phyloP scores from a whole-genome alignment of 2,113 vertebrate species.

The Dolichallabes microphthalmus region DNA sequence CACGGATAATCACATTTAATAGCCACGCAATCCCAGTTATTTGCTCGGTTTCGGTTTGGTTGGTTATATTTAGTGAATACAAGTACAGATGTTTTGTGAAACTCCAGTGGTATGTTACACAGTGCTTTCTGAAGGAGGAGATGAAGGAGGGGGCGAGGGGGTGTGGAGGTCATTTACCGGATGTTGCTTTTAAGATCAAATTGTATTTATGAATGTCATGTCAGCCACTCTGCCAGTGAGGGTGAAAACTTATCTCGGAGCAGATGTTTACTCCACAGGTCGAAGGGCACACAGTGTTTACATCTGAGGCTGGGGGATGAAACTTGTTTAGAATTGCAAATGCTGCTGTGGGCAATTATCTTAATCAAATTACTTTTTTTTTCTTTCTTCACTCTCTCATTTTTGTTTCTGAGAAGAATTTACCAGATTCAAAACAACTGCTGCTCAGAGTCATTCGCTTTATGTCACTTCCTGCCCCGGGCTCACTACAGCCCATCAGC shows the following conservation, averaged over 20 bases:
- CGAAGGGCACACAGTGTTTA: constrained; percentile 73
- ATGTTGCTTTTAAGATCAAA: constrained; percentile 70
- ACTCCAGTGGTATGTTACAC: constrained; percentile 18
- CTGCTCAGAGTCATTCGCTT: constrained; percentile 63
- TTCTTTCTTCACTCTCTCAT: constrained; percentile 52
- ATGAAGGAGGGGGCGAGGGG: constrained; percentile 2
- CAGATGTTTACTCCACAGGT: constrained; percentile 75
- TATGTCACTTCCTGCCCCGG: constrained; percentile 76
- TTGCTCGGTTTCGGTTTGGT: background rate
- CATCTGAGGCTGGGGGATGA: constrained; percentile 63
- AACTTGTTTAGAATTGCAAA: constrained; percentile 75
- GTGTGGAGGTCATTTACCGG: constrained; percentile 57
- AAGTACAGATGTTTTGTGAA: background rate
- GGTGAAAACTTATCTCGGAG: constrained; percentile 71
- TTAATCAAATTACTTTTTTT: constrained; percentile 74
- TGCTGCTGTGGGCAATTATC: constrained; percentile 72
- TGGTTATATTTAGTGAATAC: background rate
- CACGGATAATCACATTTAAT: background rate
- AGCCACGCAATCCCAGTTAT: background rate
- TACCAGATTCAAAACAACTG: constrained; percentile 77
- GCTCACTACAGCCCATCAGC: constrained; percentile 67
- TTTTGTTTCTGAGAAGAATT: constrained; percentile 54
- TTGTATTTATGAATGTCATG: constrained; percentile 68
- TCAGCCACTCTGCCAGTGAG: constrained; percentile 56
- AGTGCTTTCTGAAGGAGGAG: constrained; percentile 16